Evolutionary conservation across 2,888 invertebrate species (phyloP), one percentile per base, ranked within the genome.

Genomic region (Zootermopsis nevadensis): DNA sequence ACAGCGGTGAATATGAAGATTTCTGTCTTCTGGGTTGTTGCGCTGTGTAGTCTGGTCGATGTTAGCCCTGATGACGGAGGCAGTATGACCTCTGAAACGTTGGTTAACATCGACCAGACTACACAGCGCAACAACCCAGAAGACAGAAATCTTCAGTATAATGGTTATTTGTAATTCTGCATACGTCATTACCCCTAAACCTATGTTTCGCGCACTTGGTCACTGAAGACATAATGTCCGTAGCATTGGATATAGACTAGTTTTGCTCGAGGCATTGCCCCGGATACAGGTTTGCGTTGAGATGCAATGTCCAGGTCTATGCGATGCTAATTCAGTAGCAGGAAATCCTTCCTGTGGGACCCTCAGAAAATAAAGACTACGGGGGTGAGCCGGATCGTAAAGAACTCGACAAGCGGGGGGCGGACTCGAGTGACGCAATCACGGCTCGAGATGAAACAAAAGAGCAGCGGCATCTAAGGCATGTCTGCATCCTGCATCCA

Each of bases 281-380:
- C 19, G 35, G 38, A 74, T 74, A 74, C 74, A 74, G 74, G 74
- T 74, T 60, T n/a, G 60, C 42, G 38, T 30, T 79, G 30, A 19
- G 79, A 60, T 27, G 60, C 60, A 60, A n/a, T 66, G 79, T 55
- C 79, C 79, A 79, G 79, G 79, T 79, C 79, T 79, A 35, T 53
- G 79, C 38, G 79, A 79, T 79, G 79, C 79, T 79, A 79, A 79
- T 79, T 60, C 79, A 66, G 79, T 60, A 60, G 79, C 60, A 66
- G 79, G 79, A 79, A 79, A 79, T 79, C 79, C 79, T 79, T 79
- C 79, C 79, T 79, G 66, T 79, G 79, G 79, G 79, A 79, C 79
- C 60, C 60, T 79, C 77, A 77, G 77, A 38, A 77, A 77, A 77
- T 77, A 77, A 77, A 77, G 48, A 77, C 53, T 48, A 48, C 48